Evolutionary conservation across 2,888 invertebrate genomes (phyloP).

Genomic region (Drosophila neutralis): DNA sequence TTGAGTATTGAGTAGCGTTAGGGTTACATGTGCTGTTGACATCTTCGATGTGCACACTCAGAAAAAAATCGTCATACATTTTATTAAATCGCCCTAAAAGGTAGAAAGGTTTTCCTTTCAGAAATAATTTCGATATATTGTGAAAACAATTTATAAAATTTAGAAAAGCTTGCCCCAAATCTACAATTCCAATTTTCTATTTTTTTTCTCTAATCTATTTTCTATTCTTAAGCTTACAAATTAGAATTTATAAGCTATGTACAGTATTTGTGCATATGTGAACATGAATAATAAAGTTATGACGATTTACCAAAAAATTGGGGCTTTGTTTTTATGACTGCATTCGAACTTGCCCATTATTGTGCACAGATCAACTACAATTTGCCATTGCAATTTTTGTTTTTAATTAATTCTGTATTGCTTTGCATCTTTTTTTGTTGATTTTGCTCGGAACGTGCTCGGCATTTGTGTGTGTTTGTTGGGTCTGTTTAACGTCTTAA

Average conservation of each 20-base stretch:
- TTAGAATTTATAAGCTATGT: background rate
- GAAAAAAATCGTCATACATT: background rate
- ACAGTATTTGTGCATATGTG: background rate
- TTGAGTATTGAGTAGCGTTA: slow-evolving; percentile 16
- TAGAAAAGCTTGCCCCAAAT: background rate
- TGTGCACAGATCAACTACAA: slow-evolving; percentile 58
- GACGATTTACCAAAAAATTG: too few species aligned
- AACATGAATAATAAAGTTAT: background rate
- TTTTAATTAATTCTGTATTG: slow-evolving; percentile 73
- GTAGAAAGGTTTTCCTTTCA: background rate
- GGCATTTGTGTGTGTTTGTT: slow-evolving; percentile 40
- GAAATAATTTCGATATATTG: background rate
- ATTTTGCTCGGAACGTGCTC: slow-evolving; percentile 50
- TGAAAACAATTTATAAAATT: background rate
- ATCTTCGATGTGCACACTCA: slow-evolving; percentile 29
- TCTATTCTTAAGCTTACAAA: background rate
- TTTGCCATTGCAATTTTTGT: slow-evolving; percentile 57
- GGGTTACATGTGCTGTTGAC: slow-evolving; percentile 47
- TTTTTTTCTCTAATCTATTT: background rate
- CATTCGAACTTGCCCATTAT: slow-evolving; percentile 1
- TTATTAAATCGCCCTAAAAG: background rate
- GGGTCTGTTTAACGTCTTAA: slow-evolving; percentile 70
- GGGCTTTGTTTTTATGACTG: background rate
- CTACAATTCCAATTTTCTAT: background rate
- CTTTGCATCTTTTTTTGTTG: background rate